Conservation (phyloP, 2,888 invertebrate genomes). For the Spodoptera exigua region DNA sequence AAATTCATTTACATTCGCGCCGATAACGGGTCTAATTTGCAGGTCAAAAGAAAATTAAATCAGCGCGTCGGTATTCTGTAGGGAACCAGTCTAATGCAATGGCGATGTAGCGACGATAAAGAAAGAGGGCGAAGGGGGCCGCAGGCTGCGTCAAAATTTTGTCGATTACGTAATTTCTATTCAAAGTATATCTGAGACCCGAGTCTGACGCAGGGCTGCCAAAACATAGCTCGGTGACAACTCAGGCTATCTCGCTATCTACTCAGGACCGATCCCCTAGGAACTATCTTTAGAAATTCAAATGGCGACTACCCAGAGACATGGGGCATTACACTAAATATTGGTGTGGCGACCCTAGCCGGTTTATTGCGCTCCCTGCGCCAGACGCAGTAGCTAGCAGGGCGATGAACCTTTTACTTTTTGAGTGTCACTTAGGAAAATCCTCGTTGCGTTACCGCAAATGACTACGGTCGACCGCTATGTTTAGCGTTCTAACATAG, state of each 20-base stretch:
- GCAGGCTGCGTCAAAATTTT: constrained; percentile 74
- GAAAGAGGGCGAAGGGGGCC: constrained; percentile 59
- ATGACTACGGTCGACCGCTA: constrained; percentile 34
- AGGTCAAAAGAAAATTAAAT: constrained; percentile 66
- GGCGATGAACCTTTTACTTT: constrained; percentile 48
- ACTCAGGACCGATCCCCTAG: constrained; percentile 60
- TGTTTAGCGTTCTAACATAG: constrained; percentile 35
- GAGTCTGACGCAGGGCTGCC: constrained; percentile 59
- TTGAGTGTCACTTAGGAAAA: constrained; percentile 43
- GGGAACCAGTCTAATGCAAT: constrained; percentile 62
- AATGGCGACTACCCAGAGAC: constrained; percentile 68
- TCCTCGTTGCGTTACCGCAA: constrained; percentile 34
- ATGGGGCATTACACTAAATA: constrained; percentile 58
- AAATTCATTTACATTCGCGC: constrained; percentile 48
- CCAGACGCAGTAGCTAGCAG: constrained; percentile 39
- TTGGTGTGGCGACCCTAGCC: constrained; percentile 51
- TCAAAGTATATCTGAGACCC: constrained; percentile 71
- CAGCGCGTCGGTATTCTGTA: constrained; percentile 60
- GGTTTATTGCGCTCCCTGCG: constrained; percentile 37
- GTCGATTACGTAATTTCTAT: constrained; percentile 79
- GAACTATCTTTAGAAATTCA: constrained; percentile 74
- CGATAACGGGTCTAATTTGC: constrained; percentile 55
- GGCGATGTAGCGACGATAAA: constrained; percentile 70
- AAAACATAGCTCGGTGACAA: constrained; percentile 58
- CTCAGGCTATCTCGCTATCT: constrained; percentile 33